Percentiles rank a stretch among this genome's conserved stretches.
Conservation (phyloP, 1,140 invertebrate genomes). For the Trinorchestia longiramus region DNA sequence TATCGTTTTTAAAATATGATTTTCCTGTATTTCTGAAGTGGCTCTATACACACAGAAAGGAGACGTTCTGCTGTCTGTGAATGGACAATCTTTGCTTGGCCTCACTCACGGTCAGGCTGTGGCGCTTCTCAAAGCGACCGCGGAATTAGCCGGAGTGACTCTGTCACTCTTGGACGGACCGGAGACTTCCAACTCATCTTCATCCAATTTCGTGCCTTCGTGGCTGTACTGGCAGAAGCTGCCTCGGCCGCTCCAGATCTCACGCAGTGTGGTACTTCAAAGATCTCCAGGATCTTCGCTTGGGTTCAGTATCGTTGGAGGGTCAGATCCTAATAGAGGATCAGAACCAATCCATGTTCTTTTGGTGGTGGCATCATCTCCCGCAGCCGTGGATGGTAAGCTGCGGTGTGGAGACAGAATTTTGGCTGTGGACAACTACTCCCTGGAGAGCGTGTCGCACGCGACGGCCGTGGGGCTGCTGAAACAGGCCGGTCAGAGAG, state of each 20-base stretch:
- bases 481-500: constrained; percentile 71
- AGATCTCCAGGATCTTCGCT: constrained; percentile 69
- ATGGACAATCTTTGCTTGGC: constrained; percentile 71
- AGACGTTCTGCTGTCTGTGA: constrained; percentile 73
- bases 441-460: constrained; percentile 72
- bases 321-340: constrained; percentile 71
- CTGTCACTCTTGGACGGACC: constrained; percentile 72
- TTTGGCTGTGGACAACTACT: constrained; percentile 73
- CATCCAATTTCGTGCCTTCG: constrained; percentile 72
- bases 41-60: constrained; percentile 70
- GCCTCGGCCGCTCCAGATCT: constrained; percentile 72
- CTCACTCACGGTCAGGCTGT: constrained; percentile 73
- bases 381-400: constrained; percentile 72
- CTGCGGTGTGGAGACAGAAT: constrained; percentile 73
- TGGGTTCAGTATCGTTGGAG: constrained; percentile 74
- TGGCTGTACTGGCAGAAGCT: constrained; percentile 75
- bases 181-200: constrained; percentile 69
- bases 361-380: constrained; percentile 72
- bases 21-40: background rate
- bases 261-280: constrained; percentile 72
- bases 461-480: constrained; percentile 72
- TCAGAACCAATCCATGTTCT: constrained; percentile 73
- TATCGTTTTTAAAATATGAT: background rate
- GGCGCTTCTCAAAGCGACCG: constrained; percentile 71
- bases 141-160: constrained; percentile 69